A percentile compares a stretch with the other conserved stretches of the same genome.
Evolutionary conservation across 2,797 vertebrate species (phyloP).

Genomic region (Delichon dasypus): DNA sequence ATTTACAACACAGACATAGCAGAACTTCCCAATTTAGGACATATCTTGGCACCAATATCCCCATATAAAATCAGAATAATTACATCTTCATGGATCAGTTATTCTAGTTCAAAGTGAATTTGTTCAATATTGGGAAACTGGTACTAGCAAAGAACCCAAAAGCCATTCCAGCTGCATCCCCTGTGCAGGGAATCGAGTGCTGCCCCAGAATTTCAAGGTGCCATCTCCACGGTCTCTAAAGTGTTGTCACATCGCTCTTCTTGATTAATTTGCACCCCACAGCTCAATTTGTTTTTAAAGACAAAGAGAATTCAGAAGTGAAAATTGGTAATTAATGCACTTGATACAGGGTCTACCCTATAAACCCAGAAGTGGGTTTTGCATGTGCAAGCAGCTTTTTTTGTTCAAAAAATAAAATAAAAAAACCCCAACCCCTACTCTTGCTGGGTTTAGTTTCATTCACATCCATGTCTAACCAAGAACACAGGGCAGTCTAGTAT

Average conservation of each 20-base stretch:
- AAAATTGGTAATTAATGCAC: not conserved
- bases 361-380: not conserved
- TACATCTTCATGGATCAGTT: not conserved
- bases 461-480: constrained; percentile 29
- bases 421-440: not conserved
- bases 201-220: not conserved
- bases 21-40: not conserved
- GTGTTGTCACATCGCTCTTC: not conserved
- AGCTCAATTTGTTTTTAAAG: not conserved
- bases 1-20: not conserved
- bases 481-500: constrained; percentile 34
- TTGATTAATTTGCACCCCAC: not conserved
- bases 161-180: not conserved
- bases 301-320: not conserved
- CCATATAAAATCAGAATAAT: constrained; percentile 5
- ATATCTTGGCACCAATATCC: not conserved
- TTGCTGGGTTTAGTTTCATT: constrained; percentile 37
- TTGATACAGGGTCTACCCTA: not conserved
- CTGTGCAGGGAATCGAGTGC: not conserved
- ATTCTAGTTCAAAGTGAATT: not conserved
- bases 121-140: not conserved
- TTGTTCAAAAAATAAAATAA: not conserved
- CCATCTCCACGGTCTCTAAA: not conserved
- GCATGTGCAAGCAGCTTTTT: not conserved
- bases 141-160: not conserved